Percentiles rank a stretch among this genome's conserved stretches.
Conservation (phyloP, 92 coral and sea anemone species). For the Chrysogorgia sp. region DNA sequence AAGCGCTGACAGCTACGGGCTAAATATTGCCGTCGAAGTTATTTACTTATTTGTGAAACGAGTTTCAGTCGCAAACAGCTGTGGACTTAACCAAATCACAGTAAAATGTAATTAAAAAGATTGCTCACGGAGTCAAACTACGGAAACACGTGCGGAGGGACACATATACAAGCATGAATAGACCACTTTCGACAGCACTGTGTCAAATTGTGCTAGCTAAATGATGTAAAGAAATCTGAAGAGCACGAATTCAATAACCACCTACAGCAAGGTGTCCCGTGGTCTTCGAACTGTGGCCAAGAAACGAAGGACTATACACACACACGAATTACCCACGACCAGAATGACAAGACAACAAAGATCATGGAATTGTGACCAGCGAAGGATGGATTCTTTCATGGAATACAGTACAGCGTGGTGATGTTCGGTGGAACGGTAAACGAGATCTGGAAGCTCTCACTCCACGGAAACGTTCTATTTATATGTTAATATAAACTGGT, state of each 20-base stretch:
- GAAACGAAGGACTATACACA: neutral
- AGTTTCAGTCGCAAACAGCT: too few relatives aligned
- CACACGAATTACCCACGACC: neutral
- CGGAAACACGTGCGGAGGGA: neutral
- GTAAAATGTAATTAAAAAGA: neutral
- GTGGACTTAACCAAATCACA: neutral
- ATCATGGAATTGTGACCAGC: too few relatives aligned
- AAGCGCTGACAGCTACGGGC: neutral
- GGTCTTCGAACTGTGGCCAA: neutral
- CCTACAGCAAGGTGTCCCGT: neutral
- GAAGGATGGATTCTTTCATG: too few relatives aligned
- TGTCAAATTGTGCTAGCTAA: neutral
- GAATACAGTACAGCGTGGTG: too few relatives aligned
- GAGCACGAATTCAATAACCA: neutral
- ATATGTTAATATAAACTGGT: conserved; percentile 27
- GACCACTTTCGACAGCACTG: too few relatives aligned
- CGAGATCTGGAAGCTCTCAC: conserved; percentile 4
- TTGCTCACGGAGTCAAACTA: neutral
- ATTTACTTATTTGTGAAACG: too few relatives aligned
- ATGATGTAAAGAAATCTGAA: neutral
- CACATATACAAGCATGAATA: neutral
- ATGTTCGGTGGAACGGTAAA: neutral
- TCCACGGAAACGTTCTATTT: conserved; percentile 23
- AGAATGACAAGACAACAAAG: too few relatives aligned
- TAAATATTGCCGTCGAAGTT: neutral